phyloP scores from a whole-genome alignment of 1,140 invertebrate genomes.

The Drepana arcuata region DNA sequence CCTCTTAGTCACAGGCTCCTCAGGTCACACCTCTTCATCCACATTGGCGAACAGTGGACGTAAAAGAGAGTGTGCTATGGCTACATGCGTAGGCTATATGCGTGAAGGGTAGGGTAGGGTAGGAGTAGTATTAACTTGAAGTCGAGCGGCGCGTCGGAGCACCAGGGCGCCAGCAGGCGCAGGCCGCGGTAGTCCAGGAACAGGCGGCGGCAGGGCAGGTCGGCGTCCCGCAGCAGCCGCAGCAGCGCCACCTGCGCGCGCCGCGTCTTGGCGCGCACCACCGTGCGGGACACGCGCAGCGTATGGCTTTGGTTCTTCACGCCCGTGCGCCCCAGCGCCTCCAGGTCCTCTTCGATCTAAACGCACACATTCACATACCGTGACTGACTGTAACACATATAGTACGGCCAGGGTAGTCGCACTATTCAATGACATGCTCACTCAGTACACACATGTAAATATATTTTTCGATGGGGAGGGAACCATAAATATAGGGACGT shows the following conservation, averaged over 20 bases:
- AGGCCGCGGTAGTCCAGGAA: conserved; percentile 97
- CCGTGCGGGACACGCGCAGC: conserved; percentile 87
- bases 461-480: too few relatives aligned
- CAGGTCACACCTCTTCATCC: too few relatives aligned
- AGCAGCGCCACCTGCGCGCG: conserved; percentile 81
- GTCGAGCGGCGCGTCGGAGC: conserved; percentile 78
- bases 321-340: conserved; percentile 79
- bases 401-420: too few relatives aligned
- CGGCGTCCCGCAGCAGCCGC: conserved; percentile 79
- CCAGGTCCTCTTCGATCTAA: conserved; percentile 85
- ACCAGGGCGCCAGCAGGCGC: conserved; percentile 92
- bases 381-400: too few relatives aligned
- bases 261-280: conserved; percentile 90
- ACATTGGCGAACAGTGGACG: too few relatives aligned
- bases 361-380: too few relatives aligned
- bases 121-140: conserved; percentile 70
- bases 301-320: conserved; percentile 92
- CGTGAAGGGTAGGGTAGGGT: background rate
- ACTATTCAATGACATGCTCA: too few relatives aligned
- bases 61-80: background rate
- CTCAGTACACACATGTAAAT: too few relatives aligned
- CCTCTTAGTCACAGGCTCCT: too few relatives aligned
- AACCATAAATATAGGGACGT: too few relatives aligned
- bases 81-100: too few relatives aligned
- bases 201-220: conserved; percentile 85